phyloP scores from a whole-genome alignment of 2,113 vertebrate genomes.

The Gambusia holbrooki region DNA sequence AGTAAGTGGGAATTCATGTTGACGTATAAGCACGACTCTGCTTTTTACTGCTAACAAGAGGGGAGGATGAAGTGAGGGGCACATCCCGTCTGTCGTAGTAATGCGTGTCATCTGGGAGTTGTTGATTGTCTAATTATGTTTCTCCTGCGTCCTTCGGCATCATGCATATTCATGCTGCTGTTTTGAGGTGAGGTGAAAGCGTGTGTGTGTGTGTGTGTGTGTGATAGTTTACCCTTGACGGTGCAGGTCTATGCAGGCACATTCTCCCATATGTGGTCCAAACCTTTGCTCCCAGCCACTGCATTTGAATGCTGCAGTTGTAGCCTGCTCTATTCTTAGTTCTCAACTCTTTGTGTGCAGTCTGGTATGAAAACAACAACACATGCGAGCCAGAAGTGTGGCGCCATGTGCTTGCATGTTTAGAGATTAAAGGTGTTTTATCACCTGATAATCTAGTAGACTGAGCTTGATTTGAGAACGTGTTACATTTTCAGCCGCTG shows the following conservation, averaged over 20 bases:
- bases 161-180: conserved; percentile 81
- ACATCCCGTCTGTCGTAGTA: conserved; percentile 56
- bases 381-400: not conserved
- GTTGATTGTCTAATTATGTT: conserved; percentile 81
- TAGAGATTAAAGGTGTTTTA: conserved; percentile 10
- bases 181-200: conserved; percentile 69
- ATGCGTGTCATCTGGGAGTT: conserved; percentile 61
- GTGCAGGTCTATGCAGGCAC: conserved; percentile 70
- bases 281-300: conserved; percentile 76
- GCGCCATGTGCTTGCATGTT: not conserved
- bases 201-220: conserved; percentile 18
- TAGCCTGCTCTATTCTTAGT: conserved; percentile 70
- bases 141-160: conserved; percentile 70
- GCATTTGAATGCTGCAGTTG: conserved; percentile 73
- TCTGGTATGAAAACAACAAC: conserved; percentile 47
- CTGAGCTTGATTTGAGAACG: too few species aligned
- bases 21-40: conserved; percentile 30
- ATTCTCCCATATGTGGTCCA: conserved; percentile 78
- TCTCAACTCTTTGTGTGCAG: conserved; percentile 54
- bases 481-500: too few species aligned
- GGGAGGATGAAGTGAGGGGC: conserved; percentile 44
- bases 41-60: conserved; percentile 61
- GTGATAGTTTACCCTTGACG: conserved; percentile 78
- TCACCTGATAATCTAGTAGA: too few species aligned
- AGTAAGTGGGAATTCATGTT: conserved; percentile 53